Percentiles rank a stretch among this genome's conserved stretches.
phyloP scores from a whole-genome alignment of 2,888 invertebrate genomes.

The Pilophorus perplexus region DNA sequence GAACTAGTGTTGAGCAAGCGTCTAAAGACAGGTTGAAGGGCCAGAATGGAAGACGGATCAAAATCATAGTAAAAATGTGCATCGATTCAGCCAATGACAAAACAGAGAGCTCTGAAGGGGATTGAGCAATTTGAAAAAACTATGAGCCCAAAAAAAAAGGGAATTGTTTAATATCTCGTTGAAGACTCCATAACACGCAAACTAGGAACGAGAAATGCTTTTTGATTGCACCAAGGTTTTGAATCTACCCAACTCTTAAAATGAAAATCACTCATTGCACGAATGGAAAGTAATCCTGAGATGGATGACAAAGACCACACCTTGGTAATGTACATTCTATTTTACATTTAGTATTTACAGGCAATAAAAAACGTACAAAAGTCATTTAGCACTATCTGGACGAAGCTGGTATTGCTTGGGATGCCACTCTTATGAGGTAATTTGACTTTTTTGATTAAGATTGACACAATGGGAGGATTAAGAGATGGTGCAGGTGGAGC shows the following conservation, averaged over 20 bases:
- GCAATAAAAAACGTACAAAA: constrained; percentile 4
- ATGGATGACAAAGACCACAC: too few relatives aligned
- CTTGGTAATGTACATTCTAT: too few relatives aligned
- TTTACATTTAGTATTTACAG: too few relatives aligned
- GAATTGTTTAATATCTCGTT: background rate
- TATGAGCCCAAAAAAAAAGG: background rate
- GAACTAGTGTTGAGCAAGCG: too few relatives aligned
- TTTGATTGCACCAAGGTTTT: too few relatives aligned
- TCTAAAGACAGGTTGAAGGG: too few relatives aligned
- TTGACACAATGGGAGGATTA: background rate
- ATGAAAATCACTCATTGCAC: background rate
- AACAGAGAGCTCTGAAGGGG: too few relatives aligned
- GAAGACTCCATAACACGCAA: background rate
- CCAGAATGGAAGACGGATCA: too few relatives aligned
- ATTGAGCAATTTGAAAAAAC: background rate
- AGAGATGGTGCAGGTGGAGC: constrained; percentile 23
- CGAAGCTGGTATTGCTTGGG: constrained; percentile 25
- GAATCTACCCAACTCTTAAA: background rate
- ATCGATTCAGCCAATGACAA: too few relatives aligned
- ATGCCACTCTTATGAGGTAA: constrained; percentile 7
- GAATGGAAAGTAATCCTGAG: too few relatives aligned
- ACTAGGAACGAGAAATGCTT: too few relatives aligned
- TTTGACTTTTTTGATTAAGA: constrained; percentile 26
- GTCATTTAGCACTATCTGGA: constrained; percentile 17
- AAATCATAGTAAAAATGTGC: too few relatives aligned